These are phyloP conservation scores for Glyphotaelius pellucidus DNA, from an alignment of 2,888 invertebrate species.

Conservation along the genomic window DNA sequence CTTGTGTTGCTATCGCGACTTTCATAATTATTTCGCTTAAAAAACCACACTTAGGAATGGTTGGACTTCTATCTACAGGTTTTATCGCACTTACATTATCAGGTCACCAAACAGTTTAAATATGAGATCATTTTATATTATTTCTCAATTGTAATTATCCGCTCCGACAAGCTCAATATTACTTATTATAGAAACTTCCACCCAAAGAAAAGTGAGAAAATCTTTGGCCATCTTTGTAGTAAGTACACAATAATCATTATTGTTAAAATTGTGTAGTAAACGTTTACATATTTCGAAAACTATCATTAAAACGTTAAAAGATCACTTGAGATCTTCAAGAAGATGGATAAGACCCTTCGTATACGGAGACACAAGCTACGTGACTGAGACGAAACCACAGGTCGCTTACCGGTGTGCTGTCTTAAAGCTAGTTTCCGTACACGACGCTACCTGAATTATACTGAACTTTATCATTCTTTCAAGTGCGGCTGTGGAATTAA, in stretches of 20 bases:
- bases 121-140: conserved; percentile 54
- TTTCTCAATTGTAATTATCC: conserved; percentile 51
- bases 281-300: not conserved
- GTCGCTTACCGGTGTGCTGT: too few species aligned
- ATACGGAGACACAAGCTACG: too few species aligned
- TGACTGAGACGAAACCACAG: too few species aligned
- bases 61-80: conserved; percentile 63
- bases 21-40: conserved; percentile 59
- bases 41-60: conserved; percentile 57
- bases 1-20: conserved; percentile 56
- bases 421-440: too few species aligned
- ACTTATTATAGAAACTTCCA: conserved; percentile 34
- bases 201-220: conserved; percentile 46
- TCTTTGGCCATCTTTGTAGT: conserved; percentile 25
- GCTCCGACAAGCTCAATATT: conserved; percentile 62
- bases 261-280: not conserved
- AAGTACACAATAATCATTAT: not conserved
- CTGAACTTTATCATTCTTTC: too few species aligned
- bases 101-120: conserved; percentile 66
- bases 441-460: too few species aligned
- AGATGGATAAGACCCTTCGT: too few species aligned
- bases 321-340: not conserved
- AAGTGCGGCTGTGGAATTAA: too few species aligned
- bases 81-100: conserved; percentile 62
- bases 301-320: not conserved